Evolutionary conservation across 2,888 invertebrate species (phyloP).

Genomic region (Argynnis bischoffii): DNA sequence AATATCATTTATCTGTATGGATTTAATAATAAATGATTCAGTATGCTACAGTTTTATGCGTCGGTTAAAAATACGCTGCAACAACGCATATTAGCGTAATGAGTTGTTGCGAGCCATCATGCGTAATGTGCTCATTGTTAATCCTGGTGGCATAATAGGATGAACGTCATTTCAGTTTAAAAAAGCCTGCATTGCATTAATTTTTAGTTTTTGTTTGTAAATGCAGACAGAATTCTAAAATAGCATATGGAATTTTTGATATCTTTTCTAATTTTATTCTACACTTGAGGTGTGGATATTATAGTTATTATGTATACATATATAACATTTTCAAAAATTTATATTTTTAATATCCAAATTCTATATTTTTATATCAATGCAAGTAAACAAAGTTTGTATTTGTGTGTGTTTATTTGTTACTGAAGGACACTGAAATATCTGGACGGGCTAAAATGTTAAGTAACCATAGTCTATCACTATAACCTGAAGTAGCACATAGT

Average conservation of each 20-base stretch:
- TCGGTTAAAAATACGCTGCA: constrained; percentile 14
- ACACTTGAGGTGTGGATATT: too few species aligned
- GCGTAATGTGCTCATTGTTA: constrained; percentile 11
- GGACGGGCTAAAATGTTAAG: too few species aligned
- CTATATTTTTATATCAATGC: too few species aligned
- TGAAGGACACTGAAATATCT: too few species aligned
- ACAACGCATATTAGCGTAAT: constrained; percentile 19
- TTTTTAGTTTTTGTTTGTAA: background rate
- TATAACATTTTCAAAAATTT: background rate
- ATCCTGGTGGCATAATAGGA: constrained; percentile 13
- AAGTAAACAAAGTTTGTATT: too few species aligned
- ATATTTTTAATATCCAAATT: background rate
- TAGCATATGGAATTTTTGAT: too few species aligned
- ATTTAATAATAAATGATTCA: background rate
- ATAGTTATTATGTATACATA: too few species aligned
- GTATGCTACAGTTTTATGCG: constrained; percentile 1
- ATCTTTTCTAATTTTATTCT: too few species aligned
- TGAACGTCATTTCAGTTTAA: constrained; percentile 3
- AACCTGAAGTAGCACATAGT: too few species aligned
- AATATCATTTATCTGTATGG: too few species aligned
- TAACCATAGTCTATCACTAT: too few species aligned
- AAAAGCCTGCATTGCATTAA: background rate
- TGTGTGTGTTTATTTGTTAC: too few species aligned
- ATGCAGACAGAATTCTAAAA: background rate
- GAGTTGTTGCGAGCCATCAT: constrained; percentile 13